A percentile compares a stretch with the other conserved stretches of the same genome.
Conservation (phyloP, 1,140 invertebrate species). For the Eriocheir sinensis region DNA sequence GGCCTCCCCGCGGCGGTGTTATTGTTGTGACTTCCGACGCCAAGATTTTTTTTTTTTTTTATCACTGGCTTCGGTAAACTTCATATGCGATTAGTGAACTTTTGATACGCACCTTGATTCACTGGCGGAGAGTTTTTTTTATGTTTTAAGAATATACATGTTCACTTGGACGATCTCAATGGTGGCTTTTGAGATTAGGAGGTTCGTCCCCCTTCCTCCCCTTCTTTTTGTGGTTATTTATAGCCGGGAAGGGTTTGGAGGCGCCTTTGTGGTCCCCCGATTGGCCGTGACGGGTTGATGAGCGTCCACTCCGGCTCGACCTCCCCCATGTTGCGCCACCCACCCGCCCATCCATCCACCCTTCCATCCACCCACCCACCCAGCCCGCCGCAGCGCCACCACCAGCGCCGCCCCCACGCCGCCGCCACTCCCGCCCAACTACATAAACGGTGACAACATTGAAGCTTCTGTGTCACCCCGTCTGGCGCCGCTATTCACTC, state of each 20-base stretch:
- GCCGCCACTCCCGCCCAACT: background rate
- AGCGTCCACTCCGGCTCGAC: background rate
- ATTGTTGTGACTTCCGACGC: background rate
- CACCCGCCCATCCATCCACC: background rate
- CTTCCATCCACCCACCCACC: background rate
- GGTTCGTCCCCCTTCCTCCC: slow-evolving; percentile 2
- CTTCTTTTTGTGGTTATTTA: slow-evolving; percentile 26
- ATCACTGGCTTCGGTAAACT: no score
- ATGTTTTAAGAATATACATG: no score
- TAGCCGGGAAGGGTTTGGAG: background rate
- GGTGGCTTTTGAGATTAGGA: background rate
- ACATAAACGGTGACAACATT: slow-evolving; percentile 16
- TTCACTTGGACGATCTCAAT: background rate
- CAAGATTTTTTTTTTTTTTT: background rate
- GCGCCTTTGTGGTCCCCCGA: slow-evolving; percentile 18
- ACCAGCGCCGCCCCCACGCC: no score
- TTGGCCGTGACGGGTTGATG: slow-evolving; percentile 19
- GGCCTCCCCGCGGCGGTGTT: background rate
- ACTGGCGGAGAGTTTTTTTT: no score
- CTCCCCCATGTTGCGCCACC: background rate
- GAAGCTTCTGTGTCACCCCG: slow-evolving; percentile 8
- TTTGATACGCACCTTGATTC: no score
- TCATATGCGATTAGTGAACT: no score
- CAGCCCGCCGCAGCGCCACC: no score
- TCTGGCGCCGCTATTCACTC: slow-evolving; percentile 1